Base-by-base conservation (phyloP, 2,113 vertebrate species). In the Dolichotis patagonum region DNA sequence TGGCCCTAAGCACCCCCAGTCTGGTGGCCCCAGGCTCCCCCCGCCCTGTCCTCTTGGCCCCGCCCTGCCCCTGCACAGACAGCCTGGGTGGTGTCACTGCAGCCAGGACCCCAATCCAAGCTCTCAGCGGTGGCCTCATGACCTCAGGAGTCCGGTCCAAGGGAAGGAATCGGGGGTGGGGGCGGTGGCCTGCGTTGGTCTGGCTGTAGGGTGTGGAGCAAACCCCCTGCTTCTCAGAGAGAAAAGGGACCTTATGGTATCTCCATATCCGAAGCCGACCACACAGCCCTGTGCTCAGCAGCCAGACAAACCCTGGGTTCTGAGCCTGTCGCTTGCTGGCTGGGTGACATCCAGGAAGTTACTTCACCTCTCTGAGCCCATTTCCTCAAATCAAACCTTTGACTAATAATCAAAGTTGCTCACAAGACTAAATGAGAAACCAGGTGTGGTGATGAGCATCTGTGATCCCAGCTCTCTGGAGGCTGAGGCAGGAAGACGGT, bases 211-310 rank as follows among this genome's bases (percentile, higher is more conserved):
- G 54, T 30, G 67, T 67, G 7, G 35, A 82, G 85, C 16, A 82
- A 85, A 60, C 43, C 16, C 16, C 35, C 49, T 75, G 49, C 49
- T 56, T 85, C 82, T 91, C 24, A n/a, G 43, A 56, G 30, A 77
- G 41, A 30, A 46, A 20, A 41, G 16, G n/a, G 46, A 17, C 7
- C 8, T n/a, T n/a, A n/a, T n/a, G n/a, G 0, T 3, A 17, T 1
- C 41, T 8, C 19, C 41, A 30, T 12, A n/a, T 60, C 38, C 78
- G 58, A 73, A 71, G 5, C 20, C 58, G 85, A 41, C 62, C 54
- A 19, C 28, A 24, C 63, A 52, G 69, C 5, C 6, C 69, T n/a
- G 5, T 1, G 16, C 88, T 58, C 3, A 3, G 49, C 22, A 82
- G 26, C 30, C 80, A 67, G 85, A 11, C 20, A 24, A 12, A 12